These are phyloP conservation scores for Homarus gammarus DNA, from an alignment of 2,888 invertebrate species.

Conservation along the genomic window DNA sequence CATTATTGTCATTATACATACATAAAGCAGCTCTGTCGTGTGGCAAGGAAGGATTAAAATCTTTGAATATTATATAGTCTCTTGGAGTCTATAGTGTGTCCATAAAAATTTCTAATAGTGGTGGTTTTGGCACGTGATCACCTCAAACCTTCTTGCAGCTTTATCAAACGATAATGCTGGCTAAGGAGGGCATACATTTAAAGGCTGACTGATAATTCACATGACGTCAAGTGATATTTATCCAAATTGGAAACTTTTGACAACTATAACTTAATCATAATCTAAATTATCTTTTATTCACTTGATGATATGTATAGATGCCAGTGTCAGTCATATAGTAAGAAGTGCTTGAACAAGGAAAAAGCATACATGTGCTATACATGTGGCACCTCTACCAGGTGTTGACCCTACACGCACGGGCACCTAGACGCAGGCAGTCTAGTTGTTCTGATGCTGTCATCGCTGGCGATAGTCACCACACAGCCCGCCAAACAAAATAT, in stretches of 20 bases:
- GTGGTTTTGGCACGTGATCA: background rate
- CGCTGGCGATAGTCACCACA: background rate
- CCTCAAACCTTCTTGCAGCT: constrained; percentile 16
- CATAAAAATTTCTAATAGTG: background rate
- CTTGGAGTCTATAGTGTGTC: no score
- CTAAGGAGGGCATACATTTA: background rate
- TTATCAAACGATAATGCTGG: constrained; percentile 23
- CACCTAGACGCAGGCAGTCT: constrained; percentile 29
- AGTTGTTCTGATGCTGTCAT: constrained; percentile 30
- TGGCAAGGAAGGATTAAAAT: no score
- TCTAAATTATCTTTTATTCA: background rate
- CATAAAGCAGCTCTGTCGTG: no score
- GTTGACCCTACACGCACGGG: background rate
- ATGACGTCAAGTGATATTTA: background rate
- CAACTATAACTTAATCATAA: background rate
- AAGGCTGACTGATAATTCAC: background rate
- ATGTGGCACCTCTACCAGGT: background rate
- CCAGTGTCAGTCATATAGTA: background rate
- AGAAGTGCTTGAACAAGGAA: background rate
- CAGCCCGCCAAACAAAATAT: background rate
- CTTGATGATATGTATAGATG: background rate
- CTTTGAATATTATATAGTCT: background rate
- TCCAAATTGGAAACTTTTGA: no score
- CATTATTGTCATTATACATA: no score
- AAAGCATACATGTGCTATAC: background rate